phyloP scores from a whole-genome alignment of 37 sponge, comb jelly and placozoan genomes.

The Geodia barretti region DNA sequence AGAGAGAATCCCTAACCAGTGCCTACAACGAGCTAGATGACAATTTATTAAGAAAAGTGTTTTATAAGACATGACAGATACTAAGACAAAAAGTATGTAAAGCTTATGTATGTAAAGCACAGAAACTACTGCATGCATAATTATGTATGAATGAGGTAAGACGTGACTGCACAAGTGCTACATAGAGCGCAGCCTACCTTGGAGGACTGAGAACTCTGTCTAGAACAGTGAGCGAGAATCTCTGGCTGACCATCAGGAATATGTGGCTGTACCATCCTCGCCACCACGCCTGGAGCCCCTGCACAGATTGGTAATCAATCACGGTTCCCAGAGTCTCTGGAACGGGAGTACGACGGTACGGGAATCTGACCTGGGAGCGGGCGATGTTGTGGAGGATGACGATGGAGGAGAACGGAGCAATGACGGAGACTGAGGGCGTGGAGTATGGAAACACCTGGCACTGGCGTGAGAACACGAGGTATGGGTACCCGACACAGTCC shows the following conservation, averaged over 20 bases:
- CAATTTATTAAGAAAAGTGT: no score
- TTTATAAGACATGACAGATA: no score
- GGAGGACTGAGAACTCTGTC: slow-evolving; percentile 5
- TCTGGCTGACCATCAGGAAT: slow-evolving; percentile 13
- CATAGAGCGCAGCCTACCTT: not conserved
- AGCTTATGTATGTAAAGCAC: not conserved
- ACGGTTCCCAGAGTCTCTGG: not conserved
- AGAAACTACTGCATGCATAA: not conserved
- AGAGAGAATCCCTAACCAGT: slow-evolving; percentile 19
- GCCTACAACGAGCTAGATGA: not conserved
- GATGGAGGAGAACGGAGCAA: slow-evolving; percentile 31
- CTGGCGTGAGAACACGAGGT: slow-evolving; percentile 51
- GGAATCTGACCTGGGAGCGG: slow-evolving; percentile 27
- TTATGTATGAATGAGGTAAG: no score
- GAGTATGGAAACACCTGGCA: slow-evolving; percentile 65
- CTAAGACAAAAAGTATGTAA: no score
- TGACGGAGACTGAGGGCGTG: not conserved
- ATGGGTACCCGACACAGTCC: slow-evolving; percentile 55
- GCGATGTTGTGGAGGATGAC: slow-evolving; percentile 38
- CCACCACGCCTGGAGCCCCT: slow-evolving; percentile 73
- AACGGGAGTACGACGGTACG: not conserved
- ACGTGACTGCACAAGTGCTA: no score
- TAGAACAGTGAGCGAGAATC: slow-evolving; percentile 36
- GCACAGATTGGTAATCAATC: no score
- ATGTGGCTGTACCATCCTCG: slow-evolving; percentile 59